Conservation (phyloP, 2,797 vertebrate genomes). For the Gadopsis bispinosus region DNA sequence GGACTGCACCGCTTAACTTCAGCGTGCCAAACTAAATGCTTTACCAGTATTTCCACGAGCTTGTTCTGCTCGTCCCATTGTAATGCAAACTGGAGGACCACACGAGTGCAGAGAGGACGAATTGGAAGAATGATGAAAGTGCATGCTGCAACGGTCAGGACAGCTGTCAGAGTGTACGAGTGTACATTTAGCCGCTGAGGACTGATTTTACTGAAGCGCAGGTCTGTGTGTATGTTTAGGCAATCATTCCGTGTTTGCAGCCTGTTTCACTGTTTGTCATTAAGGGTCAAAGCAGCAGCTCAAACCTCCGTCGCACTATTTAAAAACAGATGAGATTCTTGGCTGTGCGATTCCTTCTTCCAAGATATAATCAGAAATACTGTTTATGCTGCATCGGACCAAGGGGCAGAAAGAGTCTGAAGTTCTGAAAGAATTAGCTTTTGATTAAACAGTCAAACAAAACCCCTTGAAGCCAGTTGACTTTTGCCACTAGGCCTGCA, state of each 20-base stretch:
- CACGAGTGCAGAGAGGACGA: constrained; percentile 50
- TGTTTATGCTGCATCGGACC: constrained; percentile 9
- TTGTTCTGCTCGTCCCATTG: constrained; percentile 60
- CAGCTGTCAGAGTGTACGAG: constrained; percentile 61
- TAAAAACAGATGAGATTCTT: constrained; percentile 34
- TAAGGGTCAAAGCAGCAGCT: constrained; percentile 36
- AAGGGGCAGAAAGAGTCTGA: constrained; percentile 6
- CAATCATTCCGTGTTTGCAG: constrained; percentile 17
- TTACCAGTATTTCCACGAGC: constrained; percentile 49
- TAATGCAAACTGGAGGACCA: constrained; percentile 71
- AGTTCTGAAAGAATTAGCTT: constrained; percentile 10
- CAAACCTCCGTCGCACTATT: constrained; percentile 8
- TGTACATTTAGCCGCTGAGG: constrained; percentile 32
- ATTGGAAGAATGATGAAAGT: constrained; percentile 74
- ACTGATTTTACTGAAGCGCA: constrained; percentile 41
- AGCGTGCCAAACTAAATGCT: constrained; percentile 47
- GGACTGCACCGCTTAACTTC: constrained; percentile 31
- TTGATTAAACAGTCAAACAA: constrained; percentile 3
- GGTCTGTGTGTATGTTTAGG: constrained; percentile 10
- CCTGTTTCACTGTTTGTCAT: constrained; percentile 30
- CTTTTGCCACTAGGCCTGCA: not conserved
- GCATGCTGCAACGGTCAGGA: constrained; percentile 56
- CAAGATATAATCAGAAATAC: constrained; percentile 24
- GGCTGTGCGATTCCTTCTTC: constrained; percentile 12
- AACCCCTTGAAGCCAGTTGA: constrained; percentile 4